phyloP scores from a whole-genome alignment of 2,888 invertebrate species.

The Stegophylla sp. region DNA sequence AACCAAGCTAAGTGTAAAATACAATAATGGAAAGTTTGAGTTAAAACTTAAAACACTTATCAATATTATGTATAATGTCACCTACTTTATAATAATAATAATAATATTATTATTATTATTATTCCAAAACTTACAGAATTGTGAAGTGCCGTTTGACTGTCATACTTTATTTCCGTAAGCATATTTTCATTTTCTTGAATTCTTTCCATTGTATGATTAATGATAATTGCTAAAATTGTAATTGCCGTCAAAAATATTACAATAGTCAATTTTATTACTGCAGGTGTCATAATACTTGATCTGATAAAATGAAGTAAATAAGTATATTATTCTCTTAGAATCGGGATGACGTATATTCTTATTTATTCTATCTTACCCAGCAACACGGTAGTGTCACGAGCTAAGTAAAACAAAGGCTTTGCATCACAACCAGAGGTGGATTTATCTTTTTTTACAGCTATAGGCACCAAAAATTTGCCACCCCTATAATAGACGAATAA shows the following conservation, averaged over 20 bases:
- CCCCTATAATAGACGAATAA: too few relatives aligned
- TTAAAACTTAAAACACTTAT: too few relatives aligned
- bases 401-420: not conserved
- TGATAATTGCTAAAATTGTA: not conserved
- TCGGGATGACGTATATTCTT: not conserved
- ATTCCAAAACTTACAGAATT: constrained; percentile 26
- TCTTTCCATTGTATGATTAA: not conserved
- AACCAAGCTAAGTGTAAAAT: too few relatives aligned
- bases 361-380: too few relatives aligned
- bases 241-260: not conserved
- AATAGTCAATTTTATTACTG: not conserved
- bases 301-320: not conserved
- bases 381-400: not conserved
- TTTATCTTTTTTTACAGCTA: too few relatives aligned
- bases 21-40: too few relatives aligned
- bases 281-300: not conserved
- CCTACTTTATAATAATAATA: too few relatives aligned
- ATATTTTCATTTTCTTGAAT: constrained; percentile 4
- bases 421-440: too few relatives aligned
- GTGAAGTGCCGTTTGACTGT: not conserved
- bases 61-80: too few relatives aligned
- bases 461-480: too few relatives aligned
- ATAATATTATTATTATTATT: not conserved
- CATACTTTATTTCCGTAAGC: not conserved
- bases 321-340: not conserved